A percentile compares a stretch with the other conserved stretches of the same genome.
Conservation (phyloP, 2,113 vertebrate species). For the Myotis lucifugus region DNA sequence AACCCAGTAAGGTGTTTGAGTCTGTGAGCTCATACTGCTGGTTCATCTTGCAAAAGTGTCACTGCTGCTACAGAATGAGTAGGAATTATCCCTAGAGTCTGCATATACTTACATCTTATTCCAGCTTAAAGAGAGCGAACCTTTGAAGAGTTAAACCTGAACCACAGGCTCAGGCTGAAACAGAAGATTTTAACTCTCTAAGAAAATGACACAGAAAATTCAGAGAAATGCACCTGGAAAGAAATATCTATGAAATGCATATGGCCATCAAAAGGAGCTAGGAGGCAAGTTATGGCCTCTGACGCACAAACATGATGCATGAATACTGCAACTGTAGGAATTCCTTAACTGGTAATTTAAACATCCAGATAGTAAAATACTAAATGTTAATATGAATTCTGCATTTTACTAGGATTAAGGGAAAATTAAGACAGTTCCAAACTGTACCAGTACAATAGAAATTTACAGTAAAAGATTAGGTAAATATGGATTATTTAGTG, state of each 20-base stretch:
- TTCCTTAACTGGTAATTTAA: background rate
- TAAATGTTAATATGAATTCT: background rate
- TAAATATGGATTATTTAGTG: constrained; percentile 34
- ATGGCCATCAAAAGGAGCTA: background rate
- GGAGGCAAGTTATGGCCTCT: background rate
- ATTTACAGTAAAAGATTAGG: background rate
- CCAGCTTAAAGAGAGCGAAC: background rate
- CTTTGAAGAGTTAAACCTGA: background rate
- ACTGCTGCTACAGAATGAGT: background rate
- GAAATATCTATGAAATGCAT: background rate
- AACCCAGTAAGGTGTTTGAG: background rate
- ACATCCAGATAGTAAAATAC: background rate
- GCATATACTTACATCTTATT: background rate
- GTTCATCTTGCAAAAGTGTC: background rate
- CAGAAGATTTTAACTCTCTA: background rate
- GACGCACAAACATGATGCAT: background rate
- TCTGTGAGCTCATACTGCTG: background rate
- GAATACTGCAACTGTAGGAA: background rate
- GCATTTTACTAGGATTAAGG: background rate
- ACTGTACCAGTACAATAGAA: background rate
- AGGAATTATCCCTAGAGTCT: background rate
- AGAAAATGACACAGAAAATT: constrained; percentile 26
- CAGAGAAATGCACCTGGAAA: background rate
- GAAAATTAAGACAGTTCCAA: background rate
- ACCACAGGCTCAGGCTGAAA: background rate